Percentiles rank a stretch among this genome's conserved stretches.
Evolutionary conservation across 2,888 invertebrate species (phyloP).

Genomic region (Nemotelus nigrinus): DNA sequence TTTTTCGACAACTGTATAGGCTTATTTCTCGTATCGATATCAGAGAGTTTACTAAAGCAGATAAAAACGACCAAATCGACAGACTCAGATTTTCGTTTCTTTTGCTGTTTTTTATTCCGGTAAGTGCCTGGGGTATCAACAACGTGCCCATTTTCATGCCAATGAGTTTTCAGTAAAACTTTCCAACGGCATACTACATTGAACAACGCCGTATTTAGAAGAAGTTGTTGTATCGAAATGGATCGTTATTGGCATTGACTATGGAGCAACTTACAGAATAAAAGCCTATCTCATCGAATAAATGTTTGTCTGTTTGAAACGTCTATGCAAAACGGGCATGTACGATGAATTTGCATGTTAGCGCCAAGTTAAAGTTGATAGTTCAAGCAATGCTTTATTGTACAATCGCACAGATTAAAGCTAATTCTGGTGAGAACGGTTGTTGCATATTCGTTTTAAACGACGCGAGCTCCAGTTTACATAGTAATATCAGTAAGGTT

Average conservation of each 20-base stretch:
- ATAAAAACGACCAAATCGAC: neutral
- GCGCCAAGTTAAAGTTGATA: neutral
- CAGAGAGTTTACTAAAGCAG: neutral
- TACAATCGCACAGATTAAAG: too few relatives aligned
- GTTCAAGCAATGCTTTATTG: neutral
- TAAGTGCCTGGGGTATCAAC: slow-evolving; percentile 14
- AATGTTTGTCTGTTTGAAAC: slow-evolving; percentile 21
- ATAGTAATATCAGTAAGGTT: too few relatives aligned
- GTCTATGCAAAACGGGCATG: slow-evolving; percentile 5
- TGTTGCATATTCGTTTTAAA: too few relatives aligned
- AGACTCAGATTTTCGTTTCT: neutral
- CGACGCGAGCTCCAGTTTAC: too few relatives aligned
- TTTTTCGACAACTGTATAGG: neutral
- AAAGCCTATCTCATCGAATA: slow-evolving; percentile 35
- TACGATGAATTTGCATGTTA: slow-evolving; percentile 20
- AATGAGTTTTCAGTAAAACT: slow-evolving; percentile 28
- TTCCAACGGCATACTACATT: slow-evolving; percentile 18
- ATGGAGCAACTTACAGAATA: slow-evolving; percentile 25
- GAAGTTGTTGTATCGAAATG: slow-evolving; percentile 22
- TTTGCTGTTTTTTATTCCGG: slow-evolving; percentile 16
- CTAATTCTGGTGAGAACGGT: too few relatives aligned
- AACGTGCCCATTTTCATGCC: slow-evolving; percentile 37
- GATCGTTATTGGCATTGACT: slow-evolving; percentile 36
- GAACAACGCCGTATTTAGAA: neutral
- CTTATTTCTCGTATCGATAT: neutral